Conservation (phyloP, 2,797 vertebrate genomes). For the Monodelphis domestica region DNA sequence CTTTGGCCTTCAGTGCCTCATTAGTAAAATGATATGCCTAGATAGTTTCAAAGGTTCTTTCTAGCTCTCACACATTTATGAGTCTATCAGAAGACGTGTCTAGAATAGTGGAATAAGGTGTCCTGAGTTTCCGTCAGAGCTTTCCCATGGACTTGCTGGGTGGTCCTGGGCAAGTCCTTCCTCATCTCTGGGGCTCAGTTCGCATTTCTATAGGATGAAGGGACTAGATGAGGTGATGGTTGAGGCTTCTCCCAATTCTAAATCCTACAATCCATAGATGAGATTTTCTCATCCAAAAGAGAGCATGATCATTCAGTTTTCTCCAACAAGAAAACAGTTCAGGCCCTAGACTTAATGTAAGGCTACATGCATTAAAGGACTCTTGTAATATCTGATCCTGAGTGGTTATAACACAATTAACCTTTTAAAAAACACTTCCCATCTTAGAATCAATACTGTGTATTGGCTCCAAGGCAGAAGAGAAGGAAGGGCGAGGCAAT, state of each 20-base stretch:
- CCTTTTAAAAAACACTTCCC: no score
- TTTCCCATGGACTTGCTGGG: neutral
- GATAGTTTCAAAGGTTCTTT: neutral
- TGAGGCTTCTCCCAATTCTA: neutral
- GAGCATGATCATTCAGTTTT: neutral
- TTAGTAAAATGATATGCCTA: neutral
- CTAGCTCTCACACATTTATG: neutral
- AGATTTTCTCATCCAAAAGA: neutral
- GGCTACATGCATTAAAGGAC: neutral
- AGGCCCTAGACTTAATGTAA: neutral
- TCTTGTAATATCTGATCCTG: neutral
- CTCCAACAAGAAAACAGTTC: neutral
- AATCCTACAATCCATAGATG: neutral
- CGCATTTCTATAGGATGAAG: neutral
- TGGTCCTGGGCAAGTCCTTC: neutral
- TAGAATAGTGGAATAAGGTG: neutral
- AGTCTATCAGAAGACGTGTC: neutral
- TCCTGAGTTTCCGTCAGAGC: neutral
- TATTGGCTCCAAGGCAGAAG: no score
- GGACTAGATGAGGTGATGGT: neutral
- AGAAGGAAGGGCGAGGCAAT: no score
- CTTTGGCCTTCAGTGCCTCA: neutral
- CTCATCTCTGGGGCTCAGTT: neutral
- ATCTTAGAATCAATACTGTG: no score
- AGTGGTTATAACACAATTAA: neutral